Evolutionary conservation across 2,888 invertebrate genomes (phyloP), one percentile per base, ranked within the genome.

Genomic region (Tenthredo scrophulariae): DNA sequence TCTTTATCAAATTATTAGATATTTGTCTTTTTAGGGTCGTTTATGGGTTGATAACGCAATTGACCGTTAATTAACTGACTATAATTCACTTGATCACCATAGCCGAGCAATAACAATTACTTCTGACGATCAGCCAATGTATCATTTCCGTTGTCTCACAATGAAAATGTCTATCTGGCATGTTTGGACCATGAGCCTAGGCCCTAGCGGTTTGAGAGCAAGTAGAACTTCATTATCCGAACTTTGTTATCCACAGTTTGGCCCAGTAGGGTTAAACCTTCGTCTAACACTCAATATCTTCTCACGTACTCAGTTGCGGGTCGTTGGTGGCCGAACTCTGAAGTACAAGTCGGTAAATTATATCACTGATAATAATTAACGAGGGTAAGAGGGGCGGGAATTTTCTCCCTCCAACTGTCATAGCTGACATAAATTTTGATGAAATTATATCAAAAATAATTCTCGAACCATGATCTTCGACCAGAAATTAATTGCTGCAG

Each of bases 41-140:
- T 74, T 22, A 74, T 22, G 22, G 9, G 10, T 26, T 43, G 22
- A 43, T 43, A 43, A 74, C 37, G 37, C 10, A 43, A 74, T 43
- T n/a, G n/a, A 9, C 13, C n/a, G 43, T 74, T 43, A 43, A 74
- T 72, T 0, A 43, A 40, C 72, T 13, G 72, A 43, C 72, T 77
- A 40, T 26, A 26, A 67, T 77, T 83, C 83, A 83, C 83, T 83
- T 83, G n/a, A 83, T 83, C 83, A 67, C 67, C 67, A 67, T 83
- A 83, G 67, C 83, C 46, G 83, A 83, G 37, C 46, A 80, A 37
- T 80, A 80, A 62, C 62, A 80, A 58, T 62, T 62, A 62, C 80
- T 58, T 62, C 26, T 80, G 37, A 77, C 72, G 43, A 74, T 46
- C 77, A 62, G 80, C 80, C 80, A 62, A 40, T 80, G 58, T 80